Base-by-base conservation (phyloP, 2,888 invertebrate genomes). In the Volucella inanis region DNA sequence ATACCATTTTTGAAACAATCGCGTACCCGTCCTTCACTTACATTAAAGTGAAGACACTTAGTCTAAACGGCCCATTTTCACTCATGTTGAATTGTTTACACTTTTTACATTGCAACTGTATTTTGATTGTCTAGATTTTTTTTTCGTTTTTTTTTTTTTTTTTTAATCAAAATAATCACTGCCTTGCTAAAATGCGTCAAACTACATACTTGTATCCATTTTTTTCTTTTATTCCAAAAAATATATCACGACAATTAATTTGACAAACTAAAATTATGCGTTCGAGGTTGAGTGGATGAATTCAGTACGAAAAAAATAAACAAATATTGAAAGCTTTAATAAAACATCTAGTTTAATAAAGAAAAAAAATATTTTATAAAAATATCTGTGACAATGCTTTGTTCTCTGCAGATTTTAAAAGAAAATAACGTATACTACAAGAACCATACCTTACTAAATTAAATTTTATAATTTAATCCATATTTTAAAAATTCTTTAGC, bases 61-160 rank as follows among this genome's bases (percentile, higher is more conserved):
- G 65, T 61, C 62, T 84, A 49, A 84, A 70, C 61, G 70, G 70
- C 14, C 50, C 79, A 84, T 84, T 75, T 71, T 75, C 80, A 71
- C 75, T 84, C 84, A 84, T 84, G 75, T 68, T 83, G 68, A 68
- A 18, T 49, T 39, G 52, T 54, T 62, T 18, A 43, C 31, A 18
- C 57, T 50, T 43, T 64, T 64, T 41, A 14, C 78, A 83, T 83
- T 78, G 62, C 57, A 74, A 50, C 62, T 57, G 22, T 10, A 61
- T 6, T 31, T 31, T 31, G 31, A 31, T 31, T 31, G 31, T 31
- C 31, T 31, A 6, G 0, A 6, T 31, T 4, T 31, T 31, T 31
- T 47, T 38, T 47, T 57, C 22, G n/a, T 45, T 9, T 45, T 64
- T 50, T 76, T 57, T 43, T n/a, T 47, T 49, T 55, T 47, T 59